Evolutionary conservation across 2,888 invertebrate species (phyloP).

Genomic region (Plebejus anna): DNA sequence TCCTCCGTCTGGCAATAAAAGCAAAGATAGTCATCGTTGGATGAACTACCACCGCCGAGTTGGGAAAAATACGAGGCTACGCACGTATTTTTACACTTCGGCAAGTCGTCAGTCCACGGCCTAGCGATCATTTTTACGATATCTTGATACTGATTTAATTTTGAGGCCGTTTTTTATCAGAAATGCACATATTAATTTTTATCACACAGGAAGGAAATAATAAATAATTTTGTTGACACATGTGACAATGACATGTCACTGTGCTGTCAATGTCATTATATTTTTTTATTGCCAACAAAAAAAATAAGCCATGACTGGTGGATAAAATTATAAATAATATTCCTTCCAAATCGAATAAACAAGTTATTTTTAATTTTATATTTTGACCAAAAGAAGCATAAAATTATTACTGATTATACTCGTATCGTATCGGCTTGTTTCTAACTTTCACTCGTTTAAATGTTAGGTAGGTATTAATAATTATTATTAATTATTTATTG

Average conservation of each 20-base stretch:
- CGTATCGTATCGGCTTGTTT: no score
- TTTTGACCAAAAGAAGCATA: no score
- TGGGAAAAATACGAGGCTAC: slow-evolving; percentile 86
- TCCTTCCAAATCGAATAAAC: no score
- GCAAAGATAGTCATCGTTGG: slow-evolving; percentile 80
- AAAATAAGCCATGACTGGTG: background rate
- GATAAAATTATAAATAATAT: no score
- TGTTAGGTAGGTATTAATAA: no score
- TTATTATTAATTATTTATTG: no score
- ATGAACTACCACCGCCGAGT: slow-evolving; percentile 52
- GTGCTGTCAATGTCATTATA: background rate
- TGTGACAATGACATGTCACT: background rate
- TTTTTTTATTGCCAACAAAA: background rate
- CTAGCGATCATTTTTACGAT: slow-evolving; percentile 61
- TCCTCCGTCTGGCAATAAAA: slow-evolving; percentile 90
- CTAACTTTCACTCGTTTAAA: no score
- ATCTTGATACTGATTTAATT: background rate
- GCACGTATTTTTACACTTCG: slow-evolving; percentile 90
- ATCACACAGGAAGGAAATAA: background rate
- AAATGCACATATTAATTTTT: background rate
- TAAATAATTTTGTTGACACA: background rate
- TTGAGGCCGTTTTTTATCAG: background rate
- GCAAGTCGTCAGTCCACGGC: slow-evolving; percentile 92
- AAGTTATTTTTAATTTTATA: no score
- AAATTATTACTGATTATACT: no score